Evolutionary conservation across 2,888 invertebrate genomes (phyloP).

Genomic region (Lymantria monacha): DNA sequence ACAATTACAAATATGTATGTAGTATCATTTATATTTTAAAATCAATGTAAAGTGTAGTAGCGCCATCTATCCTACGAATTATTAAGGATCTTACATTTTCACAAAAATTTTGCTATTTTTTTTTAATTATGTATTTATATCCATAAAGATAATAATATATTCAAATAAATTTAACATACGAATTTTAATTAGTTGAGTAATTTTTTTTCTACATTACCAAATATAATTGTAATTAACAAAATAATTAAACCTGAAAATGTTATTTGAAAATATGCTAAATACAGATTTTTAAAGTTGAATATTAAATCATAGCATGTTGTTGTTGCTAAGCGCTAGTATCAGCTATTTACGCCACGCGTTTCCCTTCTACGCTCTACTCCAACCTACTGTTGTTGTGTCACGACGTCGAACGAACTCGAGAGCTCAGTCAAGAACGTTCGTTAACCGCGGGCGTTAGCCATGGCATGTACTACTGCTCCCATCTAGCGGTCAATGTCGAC

Average conservation of each 20-base stretch:
- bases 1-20: too few species aligned
- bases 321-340: conserved; percentile 16
- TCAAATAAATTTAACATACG: neutral
- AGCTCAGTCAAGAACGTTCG: conserved; percentile 80
- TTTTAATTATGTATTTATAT: neutral
- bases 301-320: conserved; percentile 14
- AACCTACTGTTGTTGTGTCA: conserved; percentile 46
- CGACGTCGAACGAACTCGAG: conserved; percentile 69
- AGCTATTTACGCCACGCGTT: conserved; percentile 33
- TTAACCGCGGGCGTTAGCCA: conserved; percentile 73
- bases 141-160: neutral
- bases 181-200: neutral
- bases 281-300: neutral
- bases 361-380: conserved; percentile 36
- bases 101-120: too few species aligned
- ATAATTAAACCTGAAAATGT: neutral
- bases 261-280: neutral
- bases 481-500: conserved; percentile 80
- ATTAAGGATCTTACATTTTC: too few species aligned
- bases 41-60: too few species aligned
- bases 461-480: conserved; percentile 65
- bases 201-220: neutral
- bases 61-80: too few species aligned
- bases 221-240: neutral
- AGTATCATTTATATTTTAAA: too few species aligned